Evolutionary conservation across 2,888 invertebrate species (phyloP).

Genomic region (Metopia argyrocephala): DNA sequence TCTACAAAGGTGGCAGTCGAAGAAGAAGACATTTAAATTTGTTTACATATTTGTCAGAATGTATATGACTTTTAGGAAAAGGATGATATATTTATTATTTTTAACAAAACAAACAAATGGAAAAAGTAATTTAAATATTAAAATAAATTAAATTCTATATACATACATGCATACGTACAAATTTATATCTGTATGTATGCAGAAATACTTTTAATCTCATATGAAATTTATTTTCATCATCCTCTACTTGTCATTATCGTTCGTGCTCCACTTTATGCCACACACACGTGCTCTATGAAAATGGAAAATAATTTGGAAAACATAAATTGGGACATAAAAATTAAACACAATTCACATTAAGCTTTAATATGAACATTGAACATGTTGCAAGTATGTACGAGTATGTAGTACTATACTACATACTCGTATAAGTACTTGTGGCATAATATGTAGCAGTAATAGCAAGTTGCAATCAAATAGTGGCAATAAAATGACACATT

Average conservation of each 20-base stretch:
- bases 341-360: slow-evolving; percentile 54
- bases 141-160: slow-evolving; percentile 43
- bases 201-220: slow-evolving; percentile 14
- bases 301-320: slow-evolving; percentile 48
- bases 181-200: slow-evolving; percentile 8
- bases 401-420: neutral
- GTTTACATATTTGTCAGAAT: neutral
- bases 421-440: neutral
- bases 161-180: neutral
- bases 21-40: slow-evolving; percentile 27
- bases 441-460: neutral
- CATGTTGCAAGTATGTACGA: slow-evolving; percentile 21
- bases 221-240: slow-evolving; percentile 29
- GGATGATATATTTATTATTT: slow-evolving; percentile 22
- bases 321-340: slow-evolving; percentile 53
- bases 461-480: slow-evolving; percentile 41
- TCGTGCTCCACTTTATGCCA: neutral
- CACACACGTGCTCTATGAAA: neutral
- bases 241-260: neutral
- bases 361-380: slow-evolving; percentile 43
- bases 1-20: neutral
- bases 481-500: slow-evolving; percentile 50
- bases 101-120: slow-evolving; percentile 50
- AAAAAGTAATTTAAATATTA: slow-evolving; percentile 50
- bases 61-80: neutral